These are phyloP conservation scores for Drosophila helvetica DNA, from an alignment of 2,888 invertebrate genomes.

Conservation along the genomic window DNA sequence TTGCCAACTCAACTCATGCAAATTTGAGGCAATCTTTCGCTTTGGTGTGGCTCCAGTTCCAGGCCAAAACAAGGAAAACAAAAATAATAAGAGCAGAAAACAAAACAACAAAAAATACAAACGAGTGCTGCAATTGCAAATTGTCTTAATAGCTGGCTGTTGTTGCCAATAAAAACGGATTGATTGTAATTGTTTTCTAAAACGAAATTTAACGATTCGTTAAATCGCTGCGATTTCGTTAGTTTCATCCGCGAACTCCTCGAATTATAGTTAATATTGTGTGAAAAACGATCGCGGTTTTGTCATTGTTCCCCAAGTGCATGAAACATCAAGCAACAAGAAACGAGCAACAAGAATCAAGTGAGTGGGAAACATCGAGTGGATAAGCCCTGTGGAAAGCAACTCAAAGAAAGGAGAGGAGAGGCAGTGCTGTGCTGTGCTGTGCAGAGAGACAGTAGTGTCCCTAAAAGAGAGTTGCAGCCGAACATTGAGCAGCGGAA, in stretches of 20 bases:
- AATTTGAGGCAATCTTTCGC: conserved; percentile 45
- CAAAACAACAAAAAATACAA: conserved; percentile 16
- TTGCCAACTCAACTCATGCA: conserved; percentile 36
- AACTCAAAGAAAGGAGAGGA: background rate
- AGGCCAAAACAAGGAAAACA: conserved; percentile 9
- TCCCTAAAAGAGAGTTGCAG: background rate
- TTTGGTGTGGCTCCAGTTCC: conserved; percentile 36
- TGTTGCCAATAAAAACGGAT: conserved; percentile 45
- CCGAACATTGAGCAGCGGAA: conserved; percentile 2
- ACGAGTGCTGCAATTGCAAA: conserved; percentile 38
- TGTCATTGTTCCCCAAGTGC: background rate
- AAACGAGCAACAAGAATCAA: conserved; percentile 25
- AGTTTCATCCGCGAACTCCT: background rate
- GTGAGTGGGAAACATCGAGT: conserved; percentile 16
- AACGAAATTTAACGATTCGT: conserved; percentile 47
- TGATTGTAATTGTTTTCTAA: conserved; percentile 44
- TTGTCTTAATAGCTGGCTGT: conserved; percentile 10
- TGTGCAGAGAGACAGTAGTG: background rate
- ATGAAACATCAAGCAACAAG: background rate
- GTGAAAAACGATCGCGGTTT: background rate
- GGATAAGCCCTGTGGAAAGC: background rate
- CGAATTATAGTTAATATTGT: background rate
- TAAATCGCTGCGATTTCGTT: conserved; percentile 15
- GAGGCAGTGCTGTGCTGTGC: background rate
- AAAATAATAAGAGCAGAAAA: conserved; percentile 5